Conservation (phyloP, 2,113 vertebrate genomes). For the Isichthys henryi region DNA sequence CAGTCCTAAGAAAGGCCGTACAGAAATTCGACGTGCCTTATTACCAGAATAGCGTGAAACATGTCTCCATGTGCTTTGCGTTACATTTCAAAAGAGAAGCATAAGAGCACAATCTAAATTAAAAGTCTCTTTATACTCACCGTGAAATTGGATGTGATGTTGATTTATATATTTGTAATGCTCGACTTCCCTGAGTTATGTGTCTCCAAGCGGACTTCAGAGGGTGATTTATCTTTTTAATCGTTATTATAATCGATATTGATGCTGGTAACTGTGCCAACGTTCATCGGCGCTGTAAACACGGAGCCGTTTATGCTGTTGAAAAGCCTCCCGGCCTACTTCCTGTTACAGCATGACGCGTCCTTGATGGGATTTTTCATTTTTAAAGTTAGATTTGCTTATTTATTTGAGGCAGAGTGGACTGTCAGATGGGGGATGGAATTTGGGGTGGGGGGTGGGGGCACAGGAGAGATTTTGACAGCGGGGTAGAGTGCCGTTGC, state of each 20-base stretch:
- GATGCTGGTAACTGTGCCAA: neutral
- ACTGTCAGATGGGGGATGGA: neutral
- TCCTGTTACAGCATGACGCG: neutral
- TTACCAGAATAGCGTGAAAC: neutral
- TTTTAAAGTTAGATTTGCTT: neutral
- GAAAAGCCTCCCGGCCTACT: neutral
- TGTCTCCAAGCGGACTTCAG: neutral
- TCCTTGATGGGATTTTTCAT: neutral
- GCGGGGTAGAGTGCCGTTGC: neutral
- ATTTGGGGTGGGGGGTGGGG: neutral
- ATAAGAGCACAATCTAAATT: neutral
- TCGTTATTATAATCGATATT: neutral
- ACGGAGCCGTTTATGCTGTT: neutral
- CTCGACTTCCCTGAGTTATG: neutral
- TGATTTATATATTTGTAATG: slow-evolving; percentile 13
- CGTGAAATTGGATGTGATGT: slow-evolving; percentile 5
- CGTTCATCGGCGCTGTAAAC: neutral
- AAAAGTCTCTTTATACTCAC: neutral
- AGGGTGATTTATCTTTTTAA: slow-evolving; percentile 6
- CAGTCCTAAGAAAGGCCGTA: neutral
- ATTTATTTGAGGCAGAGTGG: neutral
- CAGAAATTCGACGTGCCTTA: neutral
- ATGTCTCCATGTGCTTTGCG: neutral
- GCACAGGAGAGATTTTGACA: neutral
- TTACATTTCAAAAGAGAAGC: slow-evolving; percentile 8